Evolutionary conservation across 2,888 invertebrate genomes (phyloP).

Genomic region (Stenichneumon culpator): DNA sequence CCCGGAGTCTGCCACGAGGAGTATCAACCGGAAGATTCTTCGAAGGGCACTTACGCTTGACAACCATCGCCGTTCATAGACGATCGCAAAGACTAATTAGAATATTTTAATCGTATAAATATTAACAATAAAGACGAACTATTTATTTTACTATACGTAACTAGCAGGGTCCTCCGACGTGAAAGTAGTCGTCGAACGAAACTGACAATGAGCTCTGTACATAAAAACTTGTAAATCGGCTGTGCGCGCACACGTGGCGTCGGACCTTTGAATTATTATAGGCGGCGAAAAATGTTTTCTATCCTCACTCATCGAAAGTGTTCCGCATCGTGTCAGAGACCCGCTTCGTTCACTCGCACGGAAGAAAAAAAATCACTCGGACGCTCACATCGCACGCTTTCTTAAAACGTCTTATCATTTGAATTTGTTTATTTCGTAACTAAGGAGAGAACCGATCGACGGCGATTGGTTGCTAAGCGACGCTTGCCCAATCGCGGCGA

Average conservation of each 20-base stretch:
- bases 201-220: background rate
- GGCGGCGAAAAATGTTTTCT: constrained; percentile 6
- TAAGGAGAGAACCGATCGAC: constrained; percentile 5
- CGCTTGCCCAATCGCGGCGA: constrained; percentile 3
- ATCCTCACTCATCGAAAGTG: constrained; percentile 22
- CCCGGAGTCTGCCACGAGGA: constrained; percentile 78
- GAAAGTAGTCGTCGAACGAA: background rate
- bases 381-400: background rate
- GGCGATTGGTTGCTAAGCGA: constrained; percentile 32
- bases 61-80: constrained; percentile 10
- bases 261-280: background rate
- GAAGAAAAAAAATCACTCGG: background rate
- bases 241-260: constrained; percentile 1
- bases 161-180: constrained; percentile 2
- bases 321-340: constrained; percentile 18
- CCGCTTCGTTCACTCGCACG: background rate
- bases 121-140: constrained; percentile 46
- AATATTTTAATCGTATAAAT: constrained; percentile 34
- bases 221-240: background rate
- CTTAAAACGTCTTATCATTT: background rate
- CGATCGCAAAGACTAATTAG: constrained; percentile 56
- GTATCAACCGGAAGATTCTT: constrained; percentile 71
- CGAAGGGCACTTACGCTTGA: constrained; percentile 67
- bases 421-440: constrained; percentile 8
- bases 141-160: constrained; percentile 59